phyloP scores from a whole-genome alignment of 2,113 vertebrate genomes.

The Pseudopodoces humilis region DNA sequence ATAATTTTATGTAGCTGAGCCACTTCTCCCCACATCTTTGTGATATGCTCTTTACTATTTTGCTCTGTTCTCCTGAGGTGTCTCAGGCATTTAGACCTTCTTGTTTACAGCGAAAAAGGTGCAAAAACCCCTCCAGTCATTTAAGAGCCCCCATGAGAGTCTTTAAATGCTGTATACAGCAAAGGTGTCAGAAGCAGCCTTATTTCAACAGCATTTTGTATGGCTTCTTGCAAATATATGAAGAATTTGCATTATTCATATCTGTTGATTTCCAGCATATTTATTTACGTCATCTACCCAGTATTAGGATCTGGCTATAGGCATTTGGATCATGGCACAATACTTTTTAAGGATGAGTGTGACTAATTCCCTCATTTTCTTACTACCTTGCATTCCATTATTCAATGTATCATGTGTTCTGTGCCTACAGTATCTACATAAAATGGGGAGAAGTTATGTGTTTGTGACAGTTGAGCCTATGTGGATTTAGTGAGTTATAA shows the following conservation, averaged over 20 bases:
- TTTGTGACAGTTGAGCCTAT: not conserved
- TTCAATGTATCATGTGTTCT: not conserved
- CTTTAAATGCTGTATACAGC: not conserved
- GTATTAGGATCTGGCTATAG: not conserved
- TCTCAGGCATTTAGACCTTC: not conserved
- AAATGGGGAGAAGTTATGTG: not conserved
- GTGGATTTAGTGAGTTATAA: not conserved
- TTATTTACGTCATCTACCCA: not conserved
- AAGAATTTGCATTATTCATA: not conserved
- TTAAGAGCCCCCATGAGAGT: not conserved
- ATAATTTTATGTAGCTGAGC: not conserved
- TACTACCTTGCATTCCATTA: not conserved
- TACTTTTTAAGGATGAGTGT: not conserved
- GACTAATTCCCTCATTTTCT: not conserved
- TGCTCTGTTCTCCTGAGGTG: fast-evolving
- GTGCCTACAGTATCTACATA: not conserved
- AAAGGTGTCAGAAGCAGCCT: not conserved
- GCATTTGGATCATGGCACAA: not conserved
- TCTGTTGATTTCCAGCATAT: not conserved
- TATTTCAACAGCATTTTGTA: not conserved
- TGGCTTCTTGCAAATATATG: not conserved
- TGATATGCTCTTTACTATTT: not conserved
- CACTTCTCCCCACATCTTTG: not conserved
- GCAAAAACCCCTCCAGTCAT: not conserved
- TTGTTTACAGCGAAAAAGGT: not conserved